Base-by-base conservation (phyloP, 2,797 vertebrate genomes). In the Poecilia velifera region DNA sequence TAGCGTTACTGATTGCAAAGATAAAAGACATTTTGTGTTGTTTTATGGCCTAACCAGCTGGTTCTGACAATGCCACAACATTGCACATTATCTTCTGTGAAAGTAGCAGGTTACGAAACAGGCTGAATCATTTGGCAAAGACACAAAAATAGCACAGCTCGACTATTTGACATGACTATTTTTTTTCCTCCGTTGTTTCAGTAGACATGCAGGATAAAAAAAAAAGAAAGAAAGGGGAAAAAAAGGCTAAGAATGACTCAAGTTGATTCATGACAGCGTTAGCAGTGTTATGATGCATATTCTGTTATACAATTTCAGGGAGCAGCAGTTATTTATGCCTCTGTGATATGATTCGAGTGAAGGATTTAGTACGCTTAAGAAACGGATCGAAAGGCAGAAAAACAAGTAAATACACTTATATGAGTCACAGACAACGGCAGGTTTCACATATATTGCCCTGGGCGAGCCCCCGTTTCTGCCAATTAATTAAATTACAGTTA, bases 61-160 rank as follows among this genome's bases (percentile, higher is more conserved):
- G 28, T 77, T 80, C 76, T 51, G 78, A 79, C 78, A 77, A 70
- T 51, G 51, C 73, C 76, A 77, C 76, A 79, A 64, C 57, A 80
- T 80, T 49, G 77, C 25, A 70, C 70, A 64, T 82, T 62, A 72
- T 76, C 73, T 77, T 78, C 84, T 84, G 84, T 79, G 81, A 82
- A 89, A 90, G 87, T 80, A 88, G 82, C 76, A 47, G 79, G 79
- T 89, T 90, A 87, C 80, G 73, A 92, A 90, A 92, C 84, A 76
- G 76, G 74, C 49, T 92, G 85, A 89, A 84, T 90, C 82, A 79
- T 73, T 84, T 79, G 76, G 71, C 73, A 68, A 77, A 86, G 73
- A 73, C 68, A 86, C 79, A 20, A 73, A 87, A 89, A 91, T 88
- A 91, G 86, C 82, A 81, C 83, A 84, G 82, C 72, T 62, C 84